Conservation (phyloP, 2,797 vertebrate genomes). For the Malurus leucopterus region DNA sequence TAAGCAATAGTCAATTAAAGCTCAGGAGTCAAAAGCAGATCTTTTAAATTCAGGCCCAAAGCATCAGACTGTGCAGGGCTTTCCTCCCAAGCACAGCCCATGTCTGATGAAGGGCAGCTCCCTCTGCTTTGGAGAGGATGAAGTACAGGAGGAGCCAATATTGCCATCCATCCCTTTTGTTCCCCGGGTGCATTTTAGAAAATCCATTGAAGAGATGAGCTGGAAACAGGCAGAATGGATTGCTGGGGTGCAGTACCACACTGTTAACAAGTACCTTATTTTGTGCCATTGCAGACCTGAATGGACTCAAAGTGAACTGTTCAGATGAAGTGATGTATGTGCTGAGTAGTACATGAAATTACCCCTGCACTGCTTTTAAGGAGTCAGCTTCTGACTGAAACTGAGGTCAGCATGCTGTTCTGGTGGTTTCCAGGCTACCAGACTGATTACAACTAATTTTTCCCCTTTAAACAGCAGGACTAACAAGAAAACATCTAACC, state of each 20-base stretch:
- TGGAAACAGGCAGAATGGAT: not conserved
- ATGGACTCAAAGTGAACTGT: not conserved
- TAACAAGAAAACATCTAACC: not conserved
- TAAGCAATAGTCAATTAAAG: not conserved
- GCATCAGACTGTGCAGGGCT: not conserved
- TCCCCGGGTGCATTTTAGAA: not conserved
- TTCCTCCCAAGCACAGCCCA: not conserved
- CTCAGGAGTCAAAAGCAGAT: not conserved
- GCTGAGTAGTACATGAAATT: not conserved
- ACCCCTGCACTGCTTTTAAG: not conserved
- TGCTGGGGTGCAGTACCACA: not conserved
- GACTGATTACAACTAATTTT: not conserved
- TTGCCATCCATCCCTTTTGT: not conserved
- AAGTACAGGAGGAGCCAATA: not conserved
- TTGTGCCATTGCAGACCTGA: not conserved
- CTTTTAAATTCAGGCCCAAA: not conserved
- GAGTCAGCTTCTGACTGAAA: not conserved
- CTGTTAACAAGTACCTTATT: not conserved
- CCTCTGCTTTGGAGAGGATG: not conserved
- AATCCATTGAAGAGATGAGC: not conserved
- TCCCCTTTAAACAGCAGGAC: not conserved
- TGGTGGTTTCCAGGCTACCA: not conserved
- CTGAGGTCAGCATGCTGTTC: not conserved
- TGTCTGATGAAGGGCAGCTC: not conserved
- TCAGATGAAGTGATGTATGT: accelerated